Percentiles rank a stretch among this genome's conserved stretches.
Evolutionary conservation across 2,888 invertebrate species (phyloP).

Genomic region (Gnatocerus cornutus): DNA sequence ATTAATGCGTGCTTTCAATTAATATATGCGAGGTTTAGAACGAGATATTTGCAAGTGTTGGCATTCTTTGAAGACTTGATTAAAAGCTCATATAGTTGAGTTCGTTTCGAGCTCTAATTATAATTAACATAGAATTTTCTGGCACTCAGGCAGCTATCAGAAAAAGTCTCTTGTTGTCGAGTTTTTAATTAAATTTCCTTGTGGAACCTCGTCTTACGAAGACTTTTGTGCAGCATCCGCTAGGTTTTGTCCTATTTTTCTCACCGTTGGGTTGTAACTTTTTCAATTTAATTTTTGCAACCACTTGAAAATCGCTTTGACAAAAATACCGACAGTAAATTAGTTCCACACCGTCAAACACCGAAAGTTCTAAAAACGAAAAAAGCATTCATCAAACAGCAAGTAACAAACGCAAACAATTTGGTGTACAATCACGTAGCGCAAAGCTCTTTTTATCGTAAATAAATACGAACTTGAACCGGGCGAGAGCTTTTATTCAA

Average conservation of each 20-base stretch:
- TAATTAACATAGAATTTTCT: constrained; percentile 9
- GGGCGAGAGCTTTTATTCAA: constrained; percentile 33
- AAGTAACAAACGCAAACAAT: constrained; percentile 35
- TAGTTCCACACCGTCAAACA: constrained; percentile 15
- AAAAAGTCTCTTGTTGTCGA: constrained; percentile 23
- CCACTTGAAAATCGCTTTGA: constrained; percentile 21
- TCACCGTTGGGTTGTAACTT: neutral
- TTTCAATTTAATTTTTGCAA: constrained; percentile 24
- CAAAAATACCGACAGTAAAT: constrained; percentile 20
- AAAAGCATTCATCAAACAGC: constrained; percentile 21
- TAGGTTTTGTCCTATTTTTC: constrained; percentile 8
- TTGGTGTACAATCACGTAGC: constrained; percentile 28
- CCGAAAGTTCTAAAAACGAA: neutral
- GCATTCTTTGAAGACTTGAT: too few species aligned
- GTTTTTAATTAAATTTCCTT: constrained; percentile 39
- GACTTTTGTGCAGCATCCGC: constrained; percentile 8
- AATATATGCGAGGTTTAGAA: too few species aligned
- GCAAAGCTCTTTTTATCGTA: constrained; percentile 72
- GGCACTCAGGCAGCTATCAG: constrained; percentile 1
- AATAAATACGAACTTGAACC: constrained; percentile 26
- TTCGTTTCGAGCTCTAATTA: neutral
- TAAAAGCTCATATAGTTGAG: neutral
- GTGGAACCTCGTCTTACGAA: neutral
- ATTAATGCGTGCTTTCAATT: too few species aligned
- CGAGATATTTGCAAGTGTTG: too few species aligned